Evolutionary conservation across 2,113 vertebrate species (phyloP).

Genomic region (Actenoides hombroni): DNA sequence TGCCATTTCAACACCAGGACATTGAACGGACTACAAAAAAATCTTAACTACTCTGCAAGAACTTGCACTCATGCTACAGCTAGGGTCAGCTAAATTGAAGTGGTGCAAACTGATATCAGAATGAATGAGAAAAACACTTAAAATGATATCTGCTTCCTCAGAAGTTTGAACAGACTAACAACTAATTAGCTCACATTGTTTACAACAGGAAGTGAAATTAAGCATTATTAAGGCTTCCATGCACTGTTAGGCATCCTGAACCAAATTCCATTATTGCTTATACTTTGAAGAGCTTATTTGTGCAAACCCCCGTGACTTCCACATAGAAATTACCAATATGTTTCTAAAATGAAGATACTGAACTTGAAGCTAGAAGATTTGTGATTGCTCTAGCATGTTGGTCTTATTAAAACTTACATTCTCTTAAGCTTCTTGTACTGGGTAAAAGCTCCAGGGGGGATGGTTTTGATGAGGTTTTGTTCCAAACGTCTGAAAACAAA

Average conservation of each 20-base stretch:
- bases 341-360: slow-evolving; percentile 11
- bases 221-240: slow-evolving; percentile 38
- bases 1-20: neutral
- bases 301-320: neutral
- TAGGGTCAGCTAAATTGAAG: neutral
- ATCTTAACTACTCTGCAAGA: neutral
- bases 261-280: slow-evolving; percentile 14
- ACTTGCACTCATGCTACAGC: neutral
- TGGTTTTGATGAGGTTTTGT: slow-evolving; percentile 94
- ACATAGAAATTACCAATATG: neutral
- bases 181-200: neutral
- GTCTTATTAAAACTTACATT: slow-evolving; percentile 85
- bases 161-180: neutral
- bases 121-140: neutral
- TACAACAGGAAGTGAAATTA: slow-evolving; percentile 40
- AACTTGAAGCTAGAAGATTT: neutral
- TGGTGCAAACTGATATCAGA: neutral
- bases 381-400: neutral
- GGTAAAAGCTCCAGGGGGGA: slow-evolving; percentile 91
- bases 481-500: slow-evolving; percentile 88
- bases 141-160: too few relatives aligned
- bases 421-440: slow-evolving; percentile 97
- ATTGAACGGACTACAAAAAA: neutral
- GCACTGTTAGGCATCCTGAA: slow-evolving; percentile 5
- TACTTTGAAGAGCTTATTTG: slow-evolving; percentile 11